A percentile compares a stretch with the other conserved stretches of the same genome.
Evolutionary conservation across 2,113 vertebrate genomes (phyloP).

Genomic region (Perognathus longimembris): DNA sequence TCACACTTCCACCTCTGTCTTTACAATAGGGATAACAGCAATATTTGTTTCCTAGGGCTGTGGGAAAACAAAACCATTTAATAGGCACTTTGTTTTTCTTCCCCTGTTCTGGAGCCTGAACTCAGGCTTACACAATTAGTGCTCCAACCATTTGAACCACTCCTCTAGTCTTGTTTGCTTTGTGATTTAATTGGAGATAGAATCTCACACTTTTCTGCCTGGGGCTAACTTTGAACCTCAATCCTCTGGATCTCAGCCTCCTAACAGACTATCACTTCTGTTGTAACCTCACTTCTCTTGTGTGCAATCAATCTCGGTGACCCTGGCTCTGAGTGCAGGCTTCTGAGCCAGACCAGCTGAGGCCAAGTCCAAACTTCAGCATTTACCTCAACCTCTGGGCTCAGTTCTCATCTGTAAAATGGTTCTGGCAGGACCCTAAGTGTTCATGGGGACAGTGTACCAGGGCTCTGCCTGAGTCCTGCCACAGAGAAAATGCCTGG

Average conservation of each 20-base stretch:
- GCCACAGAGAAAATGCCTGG: neutral
- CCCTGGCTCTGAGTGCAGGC: neutral
- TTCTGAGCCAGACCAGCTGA: neutral
- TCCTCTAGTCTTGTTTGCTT: no score
- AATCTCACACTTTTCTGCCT: no score
- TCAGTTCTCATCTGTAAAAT: neutral
- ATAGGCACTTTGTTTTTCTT: neutral
- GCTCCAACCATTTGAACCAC: no score
- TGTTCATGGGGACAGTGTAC: neutral
- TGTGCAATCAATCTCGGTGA: no score
- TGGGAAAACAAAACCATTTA: neutral
- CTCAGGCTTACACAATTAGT: no score
- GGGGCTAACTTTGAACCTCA: no score
- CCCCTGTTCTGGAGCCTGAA: no score
- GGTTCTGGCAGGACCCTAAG: neutral
- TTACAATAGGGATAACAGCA: neutral
- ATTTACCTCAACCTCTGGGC: neutral
- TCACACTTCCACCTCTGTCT: neutral
- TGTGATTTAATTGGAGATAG: no score
- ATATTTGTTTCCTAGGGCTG: neutral
- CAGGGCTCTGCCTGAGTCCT: neutral
- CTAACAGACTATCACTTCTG: neutral
- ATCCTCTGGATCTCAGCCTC: no score
- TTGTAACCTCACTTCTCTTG: neutral
- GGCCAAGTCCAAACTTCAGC: neutral